A percentile compares a stretch with the other conserved stretches of the same genome.
These are phyloP conservation scores for Coreoperca whiteheadi DNA, from an alignment of 2,113 vertebrate species.

Conservation along the genomic window DNA sequence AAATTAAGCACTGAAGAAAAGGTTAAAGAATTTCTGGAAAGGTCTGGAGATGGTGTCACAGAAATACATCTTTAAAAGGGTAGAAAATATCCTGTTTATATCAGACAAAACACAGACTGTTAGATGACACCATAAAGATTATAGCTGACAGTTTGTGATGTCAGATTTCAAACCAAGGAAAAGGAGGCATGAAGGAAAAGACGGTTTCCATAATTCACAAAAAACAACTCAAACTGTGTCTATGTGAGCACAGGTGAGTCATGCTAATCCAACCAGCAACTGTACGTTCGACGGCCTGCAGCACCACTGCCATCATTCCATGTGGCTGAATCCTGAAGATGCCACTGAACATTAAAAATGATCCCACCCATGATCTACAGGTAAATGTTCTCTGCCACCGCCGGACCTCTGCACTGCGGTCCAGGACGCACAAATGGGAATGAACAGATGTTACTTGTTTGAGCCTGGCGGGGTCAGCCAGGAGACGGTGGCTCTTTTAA, in stretches of 20 bases:
- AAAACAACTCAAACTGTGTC: not conserved
- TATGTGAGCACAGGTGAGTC: constrained; percentile 35
- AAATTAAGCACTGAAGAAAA: too few species aligned
- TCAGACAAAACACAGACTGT: constrained; percentile 13
- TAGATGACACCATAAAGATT: constrained; percentile 10
- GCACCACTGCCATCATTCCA: constrained; percentile 42
- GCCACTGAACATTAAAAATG: constrained; percentile 62
- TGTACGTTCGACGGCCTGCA: constrained; percentile 14
- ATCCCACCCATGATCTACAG: constrained; percentile 47
- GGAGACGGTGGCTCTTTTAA: constrained; percentile 73
- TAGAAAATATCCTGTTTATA: constrained; percentile 24
- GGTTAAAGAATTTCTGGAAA: constrained; percentile 35
- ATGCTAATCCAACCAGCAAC: constrained; percentile 19
- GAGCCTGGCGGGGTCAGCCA: constrained; percentile 36
- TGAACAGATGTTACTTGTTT: constrained; percentile 78
- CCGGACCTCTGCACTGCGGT: constrained; percentile 35
- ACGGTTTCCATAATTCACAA: not conserved
- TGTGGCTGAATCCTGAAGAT: constrained; percentile 49
- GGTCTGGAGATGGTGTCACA: constrained; percentile 19
- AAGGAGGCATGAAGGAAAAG: not conserved
- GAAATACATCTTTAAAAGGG: constrained; percentile 25
- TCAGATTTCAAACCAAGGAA: not conserved
- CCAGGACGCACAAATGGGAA: constrained; percentile 65
- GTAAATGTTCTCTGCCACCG: constrained; percentile 50
- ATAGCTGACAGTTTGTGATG: constrained; percentile 34